Conservation (phyloP, 2,888 invertebrate genomes). For the Drosophila recens region DNA sequence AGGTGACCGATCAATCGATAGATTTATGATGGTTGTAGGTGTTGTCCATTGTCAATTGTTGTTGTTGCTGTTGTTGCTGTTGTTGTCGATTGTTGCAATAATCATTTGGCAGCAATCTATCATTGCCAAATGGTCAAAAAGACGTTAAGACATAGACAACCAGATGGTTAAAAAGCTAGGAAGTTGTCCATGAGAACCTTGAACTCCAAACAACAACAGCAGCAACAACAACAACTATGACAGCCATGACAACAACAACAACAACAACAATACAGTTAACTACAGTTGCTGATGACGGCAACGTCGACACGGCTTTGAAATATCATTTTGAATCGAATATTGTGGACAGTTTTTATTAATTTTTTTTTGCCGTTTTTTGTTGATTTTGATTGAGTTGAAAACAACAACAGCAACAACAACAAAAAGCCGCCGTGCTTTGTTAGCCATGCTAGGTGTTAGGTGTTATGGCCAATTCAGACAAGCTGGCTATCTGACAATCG, state of each 20-base stretch:
- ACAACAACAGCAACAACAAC: constrained; percentile 20
- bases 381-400: constrained; percentile 59
- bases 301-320: constrained; percentile 63
- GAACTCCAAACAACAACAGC: constrained; percentile 51
- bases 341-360: constrained; percentile 64
- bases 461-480: constrained; percentile 45
- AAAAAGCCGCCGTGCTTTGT: constrained; percentile 35
- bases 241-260: constrained; percentile 4
- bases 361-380: constrained; percentile 24
- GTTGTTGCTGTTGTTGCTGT: constrained; percentile 25
- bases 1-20: constrained; percentile 49
- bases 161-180: constrained; percentile 38
- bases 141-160: constrained; percentile 15
- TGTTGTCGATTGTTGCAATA: constrained; percentile 47
- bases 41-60: constrained; percentile 19
- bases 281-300: constrained; percentile 40
- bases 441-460: constrained; percentile 51
- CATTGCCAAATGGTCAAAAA: constrained; percentile 66
- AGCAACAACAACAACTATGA: constrained; percentile 3
- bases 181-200: constrained; percentile 73
- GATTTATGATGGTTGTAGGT: constrained; percentile 18
- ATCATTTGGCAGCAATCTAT: constrained; percentile 73
- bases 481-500: constrained; percentile 51
- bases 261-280: constrained; percentile 20
- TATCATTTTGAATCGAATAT: constrained; percentile 59